Conservation (phyloP, 2,797 vertebrate genomes). For the Falco novaeseelandiae region DNA sequence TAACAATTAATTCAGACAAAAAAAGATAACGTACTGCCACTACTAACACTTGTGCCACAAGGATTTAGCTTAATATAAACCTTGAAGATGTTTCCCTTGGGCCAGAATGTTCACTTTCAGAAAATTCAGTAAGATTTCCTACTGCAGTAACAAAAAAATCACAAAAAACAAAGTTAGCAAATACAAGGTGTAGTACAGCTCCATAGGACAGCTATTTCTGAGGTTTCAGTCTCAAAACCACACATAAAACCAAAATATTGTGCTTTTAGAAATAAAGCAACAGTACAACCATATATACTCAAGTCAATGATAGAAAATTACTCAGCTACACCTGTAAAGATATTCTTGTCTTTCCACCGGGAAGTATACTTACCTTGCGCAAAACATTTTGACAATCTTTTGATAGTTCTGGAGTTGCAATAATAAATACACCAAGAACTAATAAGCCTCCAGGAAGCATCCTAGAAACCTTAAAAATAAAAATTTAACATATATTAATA, state of each 20-base stretch:
- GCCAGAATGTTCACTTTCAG: neutral
- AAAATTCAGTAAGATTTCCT: neutral
- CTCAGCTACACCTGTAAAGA: neutral
- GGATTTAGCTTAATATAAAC: neutral
- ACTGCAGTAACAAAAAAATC: neutral
- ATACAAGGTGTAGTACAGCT: neutral
- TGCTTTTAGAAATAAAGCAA: neutral
- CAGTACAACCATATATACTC: neutral
- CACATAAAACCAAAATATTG: neutral
- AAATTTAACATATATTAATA: neutral
- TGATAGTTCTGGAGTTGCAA: slow-evolving; percentile 82
- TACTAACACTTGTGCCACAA: neutral
- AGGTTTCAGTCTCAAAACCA: neutral
- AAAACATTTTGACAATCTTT: slow-evolving; percentile 85
- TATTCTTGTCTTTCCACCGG: neutral
- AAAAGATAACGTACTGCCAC: neutral
- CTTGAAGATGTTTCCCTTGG: neutral
- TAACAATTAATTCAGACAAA: neutral
- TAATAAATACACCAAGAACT: slow-evolving; percentile 89
- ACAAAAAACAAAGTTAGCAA: neutral
- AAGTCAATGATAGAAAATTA: neutral
- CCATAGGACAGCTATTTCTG: neutral
- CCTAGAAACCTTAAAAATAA: slow-evolving; percentile 84
- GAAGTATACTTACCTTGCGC: slow-evolving; percentile 80
- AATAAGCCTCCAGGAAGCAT: slow-evolving; percentile 93